These are phyloP conservation scores for Paratilapia polleni DNA, from an alignment of 2,113 vertebrate species.

Conservation along the genomic window DNA sequence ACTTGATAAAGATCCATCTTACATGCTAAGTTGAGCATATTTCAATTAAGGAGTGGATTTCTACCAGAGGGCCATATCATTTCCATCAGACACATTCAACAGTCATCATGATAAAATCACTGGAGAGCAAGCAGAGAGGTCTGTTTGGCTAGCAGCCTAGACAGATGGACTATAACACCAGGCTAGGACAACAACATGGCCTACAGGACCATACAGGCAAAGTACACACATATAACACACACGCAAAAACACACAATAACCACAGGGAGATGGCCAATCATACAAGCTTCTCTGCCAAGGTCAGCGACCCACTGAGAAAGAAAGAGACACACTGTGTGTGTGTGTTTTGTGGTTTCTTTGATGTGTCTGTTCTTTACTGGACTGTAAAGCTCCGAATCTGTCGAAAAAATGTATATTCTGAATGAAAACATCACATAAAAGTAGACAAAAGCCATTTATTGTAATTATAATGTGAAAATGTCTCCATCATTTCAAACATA, in stretches of 20 bases:
- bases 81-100: conserved; percentile 49
- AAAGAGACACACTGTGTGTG: conserved; percentile 5
- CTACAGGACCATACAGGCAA: conserved; percentile 42
- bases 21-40: background rate
- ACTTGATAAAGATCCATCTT: background rate
- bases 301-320: conserved; percentile 47
- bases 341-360: background rate
- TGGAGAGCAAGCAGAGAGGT: conserved; percentile 43
- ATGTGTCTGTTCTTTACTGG: background rate
- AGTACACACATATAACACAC: conserved; percentile 42
- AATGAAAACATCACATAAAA: background rate
- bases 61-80: conserved; percentile 45
- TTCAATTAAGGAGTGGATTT: conserved; percentile 45
- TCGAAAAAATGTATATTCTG: background rate
- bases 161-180: conserved; percentile 73
- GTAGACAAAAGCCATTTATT: background rate
- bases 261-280: conserved; percentile 54
- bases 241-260: conserved; percentile 35
- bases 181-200: conserved; percentile 61
- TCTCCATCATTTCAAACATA: background rate
- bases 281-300: conserved; percentile 59
- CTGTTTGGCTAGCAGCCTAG: conserved; percentile 62
- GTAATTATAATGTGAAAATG: background rate
- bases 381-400: background rate
- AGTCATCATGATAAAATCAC: conserved; percentile 41